Percentiles rank a stretch among this genome's conserved stretches.
phyloP scores from a whole-genome alignment of 2,113 vertebrate species.

The Silurus glanis region DNA sequence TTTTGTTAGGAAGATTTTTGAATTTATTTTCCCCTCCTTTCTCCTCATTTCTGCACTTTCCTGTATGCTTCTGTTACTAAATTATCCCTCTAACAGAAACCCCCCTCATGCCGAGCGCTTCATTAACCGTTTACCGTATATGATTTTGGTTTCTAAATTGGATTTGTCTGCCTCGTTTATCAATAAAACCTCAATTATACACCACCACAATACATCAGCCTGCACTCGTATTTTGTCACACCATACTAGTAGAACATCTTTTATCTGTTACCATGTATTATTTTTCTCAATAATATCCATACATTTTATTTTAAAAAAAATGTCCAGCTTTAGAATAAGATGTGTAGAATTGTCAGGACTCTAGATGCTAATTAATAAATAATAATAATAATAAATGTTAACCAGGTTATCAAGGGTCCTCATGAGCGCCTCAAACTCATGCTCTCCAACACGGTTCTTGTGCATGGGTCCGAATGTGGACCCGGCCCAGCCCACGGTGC shows the following conservation, averaged over 20 bases:
- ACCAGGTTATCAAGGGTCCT: conserved; percentile 95
- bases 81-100: too few species aligned
- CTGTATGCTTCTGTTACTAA: too few species aligned
- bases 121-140: too few species aligned
- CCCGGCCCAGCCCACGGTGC: conserved; percentile 88
- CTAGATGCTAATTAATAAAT: neutral
- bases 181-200: too few species aligned
- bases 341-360: neutral
- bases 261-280: neutral
- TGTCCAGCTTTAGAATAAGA: neutral
- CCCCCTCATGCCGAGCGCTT: too few species aligned
- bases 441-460: conserved; percentile 90
- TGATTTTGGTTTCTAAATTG: too few species aligned
- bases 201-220: too few species aligned
- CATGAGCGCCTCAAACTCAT: conserved; percentile 97
- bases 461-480: conserved; percentile 93
- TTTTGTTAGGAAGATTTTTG: too few species aligned
- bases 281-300: neutral
- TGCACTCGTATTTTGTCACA: too few species aligned
- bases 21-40: too few species aligned
- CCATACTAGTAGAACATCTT: neutral
- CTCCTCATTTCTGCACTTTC: too few species aligned
- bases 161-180: too few species aligned
- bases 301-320: neutral
- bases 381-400: neutral